A percentile compares a stretch with the other conserved stretches of the same genome.
Evolutionary conservation across 2,888 invertebrate genomes (phyloP).

Genomic region (Selenia dentaria): DNA sequence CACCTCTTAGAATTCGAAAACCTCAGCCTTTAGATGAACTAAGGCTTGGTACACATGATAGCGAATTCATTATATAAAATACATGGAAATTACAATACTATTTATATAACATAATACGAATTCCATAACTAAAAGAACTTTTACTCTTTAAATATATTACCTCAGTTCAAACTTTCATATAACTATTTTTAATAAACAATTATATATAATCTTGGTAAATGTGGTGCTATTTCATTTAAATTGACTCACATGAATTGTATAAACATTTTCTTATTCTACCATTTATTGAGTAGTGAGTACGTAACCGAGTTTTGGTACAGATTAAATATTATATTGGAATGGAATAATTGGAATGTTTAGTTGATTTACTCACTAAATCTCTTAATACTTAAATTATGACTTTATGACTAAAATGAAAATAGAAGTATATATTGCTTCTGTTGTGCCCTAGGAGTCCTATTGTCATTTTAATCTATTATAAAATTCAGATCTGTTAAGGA

Average conservation of each 20-base stretch:
- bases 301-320: too few species aligned
- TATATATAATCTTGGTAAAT: conserved; percentile 14
- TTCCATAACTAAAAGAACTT: conserved; percentile 48
- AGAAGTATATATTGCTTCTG: conserved; percentile 60
- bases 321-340: background rate
- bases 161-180: conserved; percentile 19
- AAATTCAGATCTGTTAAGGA: conserved; percentile 46
- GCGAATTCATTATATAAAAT: conserved; percentile 21
- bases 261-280: conserved; percentile 8
- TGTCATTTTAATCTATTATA: conserved; percentile 71
- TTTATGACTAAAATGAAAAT: conserved; percentile 82
- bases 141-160: background rate
- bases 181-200: conserved; percentile 27
- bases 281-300: conserved; percentile 8
- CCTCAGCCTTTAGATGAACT: conserved; percentile 39
- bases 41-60: conserved; percentile 40
- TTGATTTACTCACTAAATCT: too few species aligned
- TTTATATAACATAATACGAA: conserved; percentile 74
- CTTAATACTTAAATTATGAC: conserved; percentile 23
- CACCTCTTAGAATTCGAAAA: conserved; percentile 49
- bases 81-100: conserved; percentile 73
- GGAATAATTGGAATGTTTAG: conserved; percentile 13
- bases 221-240: conserved; percentile 13
- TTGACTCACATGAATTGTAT: conserved; percentile 2
- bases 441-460: conserved; percentile 71